Conservation (phyloP, 2,113 vertebrate genomes). For the Sorex araneus region DNA sequence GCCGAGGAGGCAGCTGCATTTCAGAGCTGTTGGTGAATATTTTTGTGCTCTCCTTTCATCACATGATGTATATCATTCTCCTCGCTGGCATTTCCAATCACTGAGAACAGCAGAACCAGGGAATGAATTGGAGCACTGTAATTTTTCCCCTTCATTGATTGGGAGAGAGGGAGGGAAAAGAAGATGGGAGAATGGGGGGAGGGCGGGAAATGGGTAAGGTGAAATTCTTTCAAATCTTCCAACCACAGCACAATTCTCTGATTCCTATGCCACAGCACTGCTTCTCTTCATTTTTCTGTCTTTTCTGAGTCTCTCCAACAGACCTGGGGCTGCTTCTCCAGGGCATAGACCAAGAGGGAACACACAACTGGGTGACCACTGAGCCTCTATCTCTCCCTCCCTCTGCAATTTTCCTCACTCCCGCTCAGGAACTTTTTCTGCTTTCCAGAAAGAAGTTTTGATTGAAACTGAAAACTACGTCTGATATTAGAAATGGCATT, state of each 20-base stretch:
- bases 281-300: neutral
- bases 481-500: slow-evolving; percentile 31
- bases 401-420: neutral
- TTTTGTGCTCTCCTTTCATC: slow-evolving; percentile 68
- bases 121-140: slow-evolving; percentile 67
- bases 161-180: neutral
- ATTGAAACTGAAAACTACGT: slow-evolving; percentile 30
- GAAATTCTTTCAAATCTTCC: slow-evolving; percentile 58
- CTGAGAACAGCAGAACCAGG: slow-evolving; percentile 45
- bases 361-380: neutral
- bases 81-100: slow-evolving; percentile 75
- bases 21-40: slow-evolving; percentile 61
- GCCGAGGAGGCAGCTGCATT: slow-evolving; percentile 59
- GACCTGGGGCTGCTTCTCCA: neutral
- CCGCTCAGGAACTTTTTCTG: neutral
- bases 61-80: slow-evolving; percentile 68
- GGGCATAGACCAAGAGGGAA: neutral
- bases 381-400: neutral
- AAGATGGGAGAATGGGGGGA: neutral
- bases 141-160: slow-evolving; percentile 66
- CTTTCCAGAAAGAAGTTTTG: slow-evolving; percentile 49
- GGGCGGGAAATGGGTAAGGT: neutral
- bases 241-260: neutral
- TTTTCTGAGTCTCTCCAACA: neutral
- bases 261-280: slow-evolving; percentile 13